Conservation (phyloP, 1,140 invertebrate genomes). For the Dendroctonus valens region DNA sequence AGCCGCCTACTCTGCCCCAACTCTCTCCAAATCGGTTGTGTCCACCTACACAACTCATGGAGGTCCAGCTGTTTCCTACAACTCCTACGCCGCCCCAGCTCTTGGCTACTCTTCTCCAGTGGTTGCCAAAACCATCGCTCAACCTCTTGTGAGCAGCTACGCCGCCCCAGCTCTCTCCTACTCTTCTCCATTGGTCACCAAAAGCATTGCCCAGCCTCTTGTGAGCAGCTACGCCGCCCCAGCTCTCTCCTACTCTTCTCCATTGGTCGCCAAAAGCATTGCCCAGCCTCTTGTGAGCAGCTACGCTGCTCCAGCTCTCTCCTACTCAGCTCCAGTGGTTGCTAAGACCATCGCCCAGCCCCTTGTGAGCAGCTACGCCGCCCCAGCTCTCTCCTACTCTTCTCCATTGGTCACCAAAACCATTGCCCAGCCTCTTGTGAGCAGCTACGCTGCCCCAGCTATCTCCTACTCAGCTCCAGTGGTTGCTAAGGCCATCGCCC, state of each 20-base stretch:
- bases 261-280: slow-evolving; percentile 17
- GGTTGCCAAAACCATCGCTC: slow-evolving; percentile 10
- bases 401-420: slow-evolving; percentile 20
- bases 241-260: slow-evolving; percentile 25
- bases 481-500: slow-evolving; percentile 41
- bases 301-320: slow-evolving; percentile 37
- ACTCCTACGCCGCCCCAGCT: slow-evolving; percentile 3
- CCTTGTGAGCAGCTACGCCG: slow-evolving; percentile 47
- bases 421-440: slow-evolving; percentile 49
- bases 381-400: slow-evolving; percentile 35
- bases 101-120: slow-evolving; percentile 30
- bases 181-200: slow-evolving; percentile 11
- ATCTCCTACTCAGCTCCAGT: slow-evolving; percentile 46
- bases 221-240: slow-evolving; percentile 33
- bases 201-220: background rate
- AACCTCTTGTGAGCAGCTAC: slow-evolving; percentile 4
- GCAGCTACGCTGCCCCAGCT: slow-evolving; percentile 44
- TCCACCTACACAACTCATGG: slow-evolving; percentile 57
- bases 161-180: slow-evolving; percentile 37
- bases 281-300: slow-evolving; percentile 53
- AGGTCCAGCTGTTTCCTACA: slow-evolving; percentile 14
- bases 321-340: slow-evolving; percentile 14
- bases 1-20: slow-evolving; percentile 53
- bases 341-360: slow-evolving; percentile 47
- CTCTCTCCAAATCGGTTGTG: slow-evolving; percentile 57